Conservation (phyloP, 2,113 vertebrate species). For the Atherinomorus stipes region DNA sequence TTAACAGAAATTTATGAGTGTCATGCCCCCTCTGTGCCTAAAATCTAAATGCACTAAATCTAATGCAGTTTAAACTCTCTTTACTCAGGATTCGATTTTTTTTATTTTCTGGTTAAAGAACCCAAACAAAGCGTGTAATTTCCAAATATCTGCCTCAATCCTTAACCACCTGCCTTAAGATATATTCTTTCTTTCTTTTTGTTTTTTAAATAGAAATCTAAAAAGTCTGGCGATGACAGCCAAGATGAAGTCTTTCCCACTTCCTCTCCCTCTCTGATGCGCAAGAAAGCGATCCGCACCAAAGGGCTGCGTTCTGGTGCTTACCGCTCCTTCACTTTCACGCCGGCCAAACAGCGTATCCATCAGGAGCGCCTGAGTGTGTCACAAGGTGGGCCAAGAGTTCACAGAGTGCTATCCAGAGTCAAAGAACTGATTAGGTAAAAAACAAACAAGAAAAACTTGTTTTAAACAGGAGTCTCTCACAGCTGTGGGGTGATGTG, state of each 20-base stretch:
- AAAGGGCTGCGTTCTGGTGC: conserved; percentile 93
- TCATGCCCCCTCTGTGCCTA: too few species aligned
- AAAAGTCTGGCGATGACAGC: conserved; percentile 53
- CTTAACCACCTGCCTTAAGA: background rate
- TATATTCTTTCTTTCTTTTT: background rate
- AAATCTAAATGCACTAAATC: too few species aligned
- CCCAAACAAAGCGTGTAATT: too few species aligned
- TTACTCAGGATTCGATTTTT: too few species aligned
- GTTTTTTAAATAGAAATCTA: conserved; percentile 29
- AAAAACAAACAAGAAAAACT: conserved; percentile 57
- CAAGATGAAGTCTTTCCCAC: conserved; percentile 82
- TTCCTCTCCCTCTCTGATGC: conserved; percentile 90
- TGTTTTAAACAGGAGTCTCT: conserved; percentile 38
- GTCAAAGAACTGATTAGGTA: conserved; percentile 82
- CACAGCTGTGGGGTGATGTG: conserved; percentile 43
- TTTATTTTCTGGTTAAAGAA: too few species aligned
- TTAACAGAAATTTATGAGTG: too few species aligned
- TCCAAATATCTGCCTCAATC: background rate
- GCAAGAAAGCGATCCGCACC: conserved; percentile 93
- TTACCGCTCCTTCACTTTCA: conserved; percentile 91
- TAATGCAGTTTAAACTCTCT: too few species aligned
- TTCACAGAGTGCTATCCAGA: conserved; percentile 78
- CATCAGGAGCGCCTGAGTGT: conserved; percentile 82
- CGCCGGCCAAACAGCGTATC: conserved; percentile 83
- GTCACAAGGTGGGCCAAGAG: conserved; percentile 80